Evolutionary conservation across 2,888 invertebrate genomes (phyloP).

Genomic region (Platycnemis pennipes): DNA sequence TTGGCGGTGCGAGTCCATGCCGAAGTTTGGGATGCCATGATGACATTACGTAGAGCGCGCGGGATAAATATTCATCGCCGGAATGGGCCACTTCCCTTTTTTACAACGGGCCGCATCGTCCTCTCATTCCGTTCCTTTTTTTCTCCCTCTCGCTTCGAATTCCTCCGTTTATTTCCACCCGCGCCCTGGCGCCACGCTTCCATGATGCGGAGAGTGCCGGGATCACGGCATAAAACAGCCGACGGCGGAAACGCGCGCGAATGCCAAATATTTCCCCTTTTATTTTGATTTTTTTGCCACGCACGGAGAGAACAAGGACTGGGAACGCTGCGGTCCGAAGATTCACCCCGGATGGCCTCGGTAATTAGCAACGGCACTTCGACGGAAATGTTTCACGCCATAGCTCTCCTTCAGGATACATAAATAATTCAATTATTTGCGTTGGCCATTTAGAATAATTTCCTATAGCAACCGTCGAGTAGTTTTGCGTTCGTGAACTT

Average conservation of each 20-base stretch:
- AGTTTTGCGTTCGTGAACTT: no score
- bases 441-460: no score
- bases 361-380: no score
- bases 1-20: neutral
- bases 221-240: neutral
- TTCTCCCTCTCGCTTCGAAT: neutral
- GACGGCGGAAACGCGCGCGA: neutral
- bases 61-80: slow-evolving; percentile 59
- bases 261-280: no score
- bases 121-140: neutral
- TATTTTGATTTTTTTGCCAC: no score
- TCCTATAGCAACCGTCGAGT: no score
- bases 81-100: slow-evolving; percentile 2
- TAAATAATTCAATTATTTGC: no score
- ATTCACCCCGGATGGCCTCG: no score
- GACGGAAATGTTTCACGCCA: no score
- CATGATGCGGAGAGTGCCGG: neutral
- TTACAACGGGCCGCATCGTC: neutral
- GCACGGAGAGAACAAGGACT: no score
- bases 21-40: slow-evolving; percentile 6
- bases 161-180: neutral
- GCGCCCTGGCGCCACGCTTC: neutral
- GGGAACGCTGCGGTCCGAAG: no score
- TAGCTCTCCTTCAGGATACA: no score
- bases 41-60: slow-evolving; percentile 24